These are phyloP conservation scores for Phalloptychus januarius DNA, from an alignment of 2,797 vertebrate species.

Conservation along the genomic window DNA sequence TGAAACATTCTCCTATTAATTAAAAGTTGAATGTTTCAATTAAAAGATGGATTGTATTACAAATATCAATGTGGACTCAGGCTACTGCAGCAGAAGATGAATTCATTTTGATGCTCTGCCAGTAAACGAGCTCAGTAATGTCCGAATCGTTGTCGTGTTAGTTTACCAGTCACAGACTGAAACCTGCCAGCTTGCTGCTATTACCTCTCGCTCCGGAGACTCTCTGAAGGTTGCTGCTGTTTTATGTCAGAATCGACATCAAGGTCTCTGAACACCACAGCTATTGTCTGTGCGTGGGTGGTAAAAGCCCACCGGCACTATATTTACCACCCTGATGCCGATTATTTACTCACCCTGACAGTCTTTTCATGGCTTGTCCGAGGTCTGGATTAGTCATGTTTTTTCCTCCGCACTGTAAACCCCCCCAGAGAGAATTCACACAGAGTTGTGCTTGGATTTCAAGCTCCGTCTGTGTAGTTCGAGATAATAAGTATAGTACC, in stretches of 20 bases:
- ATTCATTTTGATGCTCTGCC: neutral
- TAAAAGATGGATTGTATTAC: neutral
- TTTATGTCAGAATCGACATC: conserved; percentile 54
- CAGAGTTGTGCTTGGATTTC: conserved; percentile 56
- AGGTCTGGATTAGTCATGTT: conserved; percentile 65
- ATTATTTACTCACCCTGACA: conserved; percentile 62
- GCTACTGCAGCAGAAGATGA: neutral
- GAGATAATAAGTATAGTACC: conserved; percentile 75
- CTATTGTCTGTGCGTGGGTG: conserved; percentile 54
- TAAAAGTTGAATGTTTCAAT: neutral
- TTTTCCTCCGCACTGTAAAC: conserved; percentile 57
- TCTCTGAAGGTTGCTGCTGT: conserved; percentile 39
- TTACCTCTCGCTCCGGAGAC: conserved; percentile 36
- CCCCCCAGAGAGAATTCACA: conserved; percentile 50
- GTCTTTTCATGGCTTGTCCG: conserved; percentile 59
- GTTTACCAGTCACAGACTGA: conserved; percentile 49
- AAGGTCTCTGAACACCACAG: conserved; percentile 41
- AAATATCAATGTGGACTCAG: neutral
- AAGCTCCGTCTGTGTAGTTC: conserved; percentile 62
- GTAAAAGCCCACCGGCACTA: conserved; percentile 52
- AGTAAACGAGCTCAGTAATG: neutral
- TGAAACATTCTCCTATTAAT: neutral
- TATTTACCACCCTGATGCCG: conserved; percentile 69
- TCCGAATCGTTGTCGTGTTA: neutral
- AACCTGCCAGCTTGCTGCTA: conserved; percentile 26